Evolutionary conservation across 2,113 vertebrate species (phyloP).

Genomic region (Erythrolamprus reginae): DNA sequence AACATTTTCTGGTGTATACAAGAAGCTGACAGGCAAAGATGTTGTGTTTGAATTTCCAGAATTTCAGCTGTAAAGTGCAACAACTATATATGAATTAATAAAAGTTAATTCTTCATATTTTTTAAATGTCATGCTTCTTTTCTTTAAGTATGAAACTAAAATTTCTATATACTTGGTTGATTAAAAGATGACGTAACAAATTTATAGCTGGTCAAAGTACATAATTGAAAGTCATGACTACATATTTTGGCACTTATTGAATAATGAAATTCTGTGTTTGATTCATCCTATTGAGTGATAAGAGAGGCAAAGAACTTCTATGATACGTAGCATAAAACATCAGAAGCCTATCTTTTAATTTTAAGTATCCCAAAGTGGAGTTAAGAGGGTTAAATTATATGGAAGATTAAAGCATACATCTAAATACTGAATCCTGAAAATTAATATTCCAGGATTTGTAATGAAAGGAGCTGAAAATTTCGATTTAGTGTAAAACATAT

Average conservation of each 20-base stretch:
- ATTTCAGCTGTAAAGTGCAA: constrained; percentile 90
- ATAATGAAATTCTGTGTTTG: not conserved
- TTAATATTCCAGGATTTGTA: not conserved
- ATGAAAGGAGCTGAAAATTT: not conserved
- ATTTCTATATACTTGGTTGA: not conserved
- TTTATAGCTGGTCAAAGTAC: not conserved
- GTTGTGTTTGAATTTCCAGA: constrained; percentile 98
- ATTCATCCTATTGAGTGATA: not conserved
- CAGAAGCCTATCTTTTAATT: not conserved
- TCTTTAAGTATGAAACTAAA: not conserved
- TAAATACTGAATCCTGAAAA: not conserved
- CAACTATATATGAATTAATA: constrained; percentile 79
- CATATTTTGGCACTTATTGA: not conserved
- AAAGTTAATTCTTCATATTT: constrained; percentile 74
- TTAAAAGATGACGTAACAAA: not conserved
- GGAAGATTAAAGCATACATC: not conserved
- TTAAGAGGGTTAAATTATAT: not conserved
- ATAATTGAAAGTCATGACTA: not conserved
- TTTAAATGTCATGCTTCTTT: constrained; percentile 29
- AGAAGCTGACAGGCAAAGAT: constrained; percentile 99
- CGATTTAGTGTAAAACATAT: not conserved
- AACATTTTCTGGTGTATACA: constrained; percentile 98
- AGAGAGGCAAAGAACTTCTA: not conserved
- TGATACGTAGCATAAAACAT: not conserved
- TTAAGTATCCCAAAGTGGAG: not conserved